Evolutionary conservation across 2,888 invertebrate genomes (phyloP), one percentile per base, ranked within the genome.

Genomic region (Crioceris asparagi): DNA sequence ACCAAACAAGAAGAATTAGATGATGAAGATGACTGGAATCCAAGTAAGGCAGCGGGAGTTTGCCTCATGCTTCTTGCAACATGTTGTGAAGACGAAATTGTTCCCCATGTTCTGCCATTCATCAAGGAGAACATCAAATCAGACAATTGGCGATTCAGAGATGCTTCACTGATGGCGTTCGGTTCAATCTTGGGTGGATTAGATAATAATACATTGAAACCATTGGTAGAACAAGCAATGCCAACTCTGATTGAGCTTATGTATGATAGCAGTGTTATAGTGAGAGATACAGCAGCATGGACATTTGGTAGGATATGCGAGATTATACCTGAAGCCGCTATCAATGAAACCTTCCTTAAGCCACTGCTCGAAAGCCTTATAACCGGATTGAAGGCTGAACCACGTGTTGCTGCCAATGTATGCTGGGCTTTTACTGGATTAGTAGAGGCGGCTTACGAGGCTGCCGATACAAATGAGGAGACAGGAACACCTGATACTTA

Each of bases 21-120:
- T 60, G 96, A 98, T 65, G 97, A 98, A 62, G 90, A 97, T 57
- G 96, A 94, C 55, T 99, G 98, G 98, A 97, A 94, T 66, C 98
- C 98, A 1, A 88, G 93, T 50, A 99, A 99, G 70, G 96, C 99
- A 1, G 93, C 98, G 3, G 94, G 97, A 21, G 98, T 99, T 3
- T 99, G 98, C 62, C 71, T 99, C 17, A 97, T 97, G 93, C 71
- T 99, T 32, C 70, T 99, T 49, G 88, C 98, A 14, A 87, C 91
- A 31, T 97, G 97, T 60, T 96, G 96, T 60, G 96, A 96, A 65
- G 92, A 97, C 63, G 88, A 86, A 57, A 44, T 53, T 23, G 90
- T 98, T n/a, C 84, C 84, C 1, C 83, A 83, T 63, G 93, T 96
- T 10, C 69, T 98, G 54, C 97, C 97, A 14, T 99, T 98, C 64